phyloP scores from a whole-genome alignment of 2,797 vertebrate genomes.

The Oryzias sinensis region DNA sequence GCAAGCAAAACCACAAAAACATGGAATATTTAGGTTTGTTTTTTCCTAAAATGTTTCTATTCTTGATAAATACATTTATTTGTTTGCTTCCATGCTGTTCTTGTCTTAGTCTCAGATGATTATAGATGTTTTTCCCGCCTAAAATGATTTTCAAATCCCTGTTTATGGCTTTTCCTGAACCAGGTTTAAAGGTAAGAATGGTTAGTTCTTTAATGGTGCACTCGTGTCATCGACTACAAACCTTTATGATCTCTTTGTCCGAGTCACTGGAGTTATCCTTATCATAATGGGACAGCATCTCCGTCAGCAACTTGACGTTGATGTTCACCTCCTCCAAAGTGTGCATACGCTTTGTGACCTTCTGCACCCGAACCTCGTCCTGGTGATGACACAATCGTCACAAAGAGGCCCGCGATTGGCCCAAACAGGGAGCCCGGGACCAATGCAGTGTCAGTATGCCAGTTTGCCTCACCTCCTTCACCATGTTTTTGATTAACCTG shows the following conservation, averaged over 20 bases:
- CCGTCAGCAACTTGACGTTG: slow-evolving; percentile 90
- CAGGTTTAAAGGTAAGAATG: not conserved
- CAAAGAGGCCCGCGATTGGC: not conserved
- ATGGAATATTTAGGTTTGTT: too few species aligned
- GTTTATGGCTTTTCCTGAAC: not conserved
- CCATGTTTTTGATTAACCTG: slow-evolving; percentile 98
- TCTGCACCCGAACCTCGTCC: slow-evolving; percentile 94
- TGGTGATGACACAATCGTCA: slow-evolving; percentile 25
- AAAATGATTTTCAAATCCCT: too few species aligned
- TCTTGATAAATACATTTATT: too few species aligned
- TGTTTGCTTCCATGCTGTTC: too few species aligned
- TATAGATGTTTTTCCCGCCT: too few species aligned
- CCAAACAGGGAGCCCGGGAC: too few species aligned
- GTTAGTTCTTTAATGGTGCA: not conserved
- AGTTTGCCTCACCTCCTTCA: slow-evolving; percentile 89
- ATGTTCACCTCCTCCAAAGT: slow-evolving; percentile 92
- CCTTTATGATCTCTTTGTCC: slow-evolving; percentile 93
- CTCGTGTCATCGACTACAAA: slow-evolving; percentile 14
- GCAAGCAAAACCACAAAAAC: too few species aligned
- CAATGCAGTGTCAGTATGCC: too few species aligned
- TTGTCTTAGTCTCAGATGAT: too few species aligned
- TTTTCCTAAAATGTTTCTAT: too few species aligned
- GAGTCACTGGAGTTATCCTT: slow-evolving; percentile 86
- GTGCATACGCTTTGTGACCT: slow-evolving; percentile 87
- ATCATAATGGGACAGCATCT: slow-evolving; percentile 93